Base-by-base conservation (phyloP, 2,888 invertebrate species). In the Ormyrus thymus region DNA sequence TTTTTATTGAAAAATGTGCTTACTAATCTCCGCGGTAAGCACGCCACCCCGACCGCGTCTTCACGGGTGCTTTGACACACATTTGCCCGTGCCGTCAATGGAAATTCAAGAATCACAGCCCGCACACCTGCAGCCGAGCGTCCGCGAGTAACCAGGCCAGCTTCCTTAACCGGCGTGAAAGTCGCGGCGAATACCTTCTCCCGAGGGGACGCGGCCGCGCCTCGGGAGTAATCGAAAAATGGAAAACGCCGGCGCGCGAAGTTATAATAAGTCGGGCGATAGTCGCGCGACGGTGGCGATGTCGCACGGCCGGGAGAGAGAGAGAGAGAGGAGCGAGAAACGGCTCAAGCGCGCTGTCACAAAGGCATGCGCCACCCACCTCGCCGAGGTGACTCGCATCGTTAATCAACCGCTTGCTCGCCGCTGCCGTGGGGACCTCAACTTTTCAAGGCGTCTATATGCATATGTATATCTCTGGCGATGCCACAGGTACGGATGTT, bases 281-380 rank as follows among this genome's bases (percentile, higher is more conserved):
- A 58, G 8, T 6, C 59, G 46, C 10, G 85, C 83, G 84, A 87
- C 86, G 85, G 88, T 89, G 88, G 88, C 88, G 86, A 87, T 88
- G 88, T 88, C 85, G 87, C 86, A 86, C 46, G 10, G 10, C 4
- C 11, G 85, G 88, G 85, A 85, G 84, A 84, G 62, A 56, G 56
- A 70, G 61, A 85, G 85, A 83, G 75, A 55, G 56, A 64, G 68
- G 61, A 46, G 65, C 71, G 61, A 55, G 79, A 61, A 61, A 61
- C 85, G 86, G 86, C 86, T 86, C 87, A 87, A 87, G 85, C 86
- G 84, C 85, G 85, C 89, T 90, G 90, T 90, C 90, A 90, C 89
- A 89, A 89, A 90, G 88, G 90, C 90, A 90, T 90, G 90, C 88
- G 89, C 90, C 90, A 90, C 90, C 90, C 90, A 90, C 90, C 89